Evolutionary conservation across 2,888 invertebrate species (phyloP).

Genomic region (Tenthredo scrophulariae): DNA sequence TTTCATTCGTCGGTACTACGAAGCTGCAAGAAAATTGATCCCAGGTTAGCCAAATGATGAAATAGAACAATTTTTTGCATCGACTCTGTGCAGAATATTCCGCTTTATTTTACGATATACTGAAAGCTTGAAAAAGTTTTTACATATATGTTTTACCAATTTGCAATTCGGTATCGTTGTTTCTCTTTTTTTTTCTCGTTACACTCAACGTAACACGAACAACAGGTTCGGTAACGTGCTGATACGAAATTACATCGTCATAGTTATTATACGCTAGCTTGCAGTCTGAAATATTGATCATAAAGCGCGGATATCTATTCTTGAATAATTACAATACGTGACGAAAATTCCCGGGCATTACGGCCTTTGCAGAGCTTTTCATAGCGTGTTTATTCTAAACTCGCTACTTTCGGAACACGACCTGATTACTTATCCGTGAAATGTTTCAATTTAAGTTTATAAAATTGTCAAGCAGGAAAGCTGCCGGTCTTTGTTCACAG

Average conservation of each 20-base stretch:
- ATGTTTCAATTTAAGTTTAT: not conserved
- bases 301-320: not conserved
- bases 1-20: not conserved
- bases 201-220: not conserved
- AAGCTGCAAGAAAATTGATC: not conserved
- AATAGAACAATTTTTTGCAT: not conserved
- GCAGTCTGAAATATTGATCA: not conserved
- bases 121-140: not conserved
- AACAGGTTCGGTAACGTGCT: conserved; percentile 12
- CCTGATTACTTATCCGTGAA: not conserved
- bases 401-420: not conserved
- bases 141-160: not conserved
- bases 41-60: not conserved
- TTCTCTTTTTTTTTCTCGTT: not conserved
- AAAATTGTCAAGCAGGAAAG: not conserved
- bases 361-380: not conserved
- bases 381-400: not conserved
- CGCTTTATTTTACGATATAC: not conserved
- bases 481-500: not conserved
- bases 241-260: not conserved
- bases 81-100: not conserved
- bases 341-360: not conserved
- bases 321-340: not conserved
- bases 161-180: not conserved
- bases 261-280: not conserved